phyloP scores from a whole-genome alignment of 2,113 vertebrate genomes.

The Menidia beryllina region DNA sequence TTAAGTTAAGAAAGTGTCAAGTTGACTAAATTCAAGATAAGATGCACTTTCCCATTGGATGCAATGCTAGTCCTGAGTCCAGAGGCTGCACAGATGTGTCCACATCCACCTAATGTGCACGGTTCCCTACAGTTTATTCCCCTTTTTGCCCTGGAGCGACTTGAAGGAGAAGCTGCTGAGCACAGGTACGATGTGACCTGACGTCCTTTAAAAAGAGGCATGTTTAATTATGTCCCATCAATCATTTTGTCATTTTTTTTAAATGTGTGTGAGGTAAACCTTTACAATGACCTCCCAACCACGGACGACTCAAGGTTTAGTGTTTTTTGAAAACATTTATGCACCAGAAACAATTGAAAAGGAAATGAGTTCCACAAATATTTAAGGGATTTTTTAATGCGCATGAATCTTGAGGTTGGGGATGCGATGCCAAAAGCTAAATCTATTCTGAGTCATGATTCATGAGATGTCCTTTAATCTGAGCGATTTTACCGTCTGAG shows the following conservation, averaged over 20 bases:
- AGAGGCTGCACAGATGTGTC: neutral
- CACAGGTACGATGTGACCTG: slow-evolving; percentile 26
- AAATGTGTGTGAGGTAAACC: neutral
- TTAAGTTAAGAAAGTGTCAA: too few species aligned
- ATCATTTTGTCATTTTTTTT: slow-evolving; percentile 43
- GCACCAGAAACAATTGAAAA: neutral
- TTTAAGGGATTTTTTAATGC: neutral
- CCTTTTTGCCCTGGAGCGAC: slow-evolving; percentile 5
- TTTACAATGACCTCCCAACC: neutral
- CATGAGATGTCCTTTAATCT: too few species aligned
- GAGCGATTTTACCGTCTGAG: too few species aligned
- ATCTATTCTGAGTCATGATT: neutral
- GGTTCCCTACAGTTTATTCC: neutral
- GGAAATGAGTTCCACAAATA: neutral
- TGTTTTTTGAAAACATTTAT: too few species aligned
- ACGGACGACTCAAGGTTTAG: too few species aligned
- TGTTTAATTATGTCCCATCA: slow-evolving; percentile 46
- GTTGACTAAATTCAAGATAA: too few species aligned
- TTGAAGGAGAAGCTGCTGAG: slow-evolving; percentile 12
- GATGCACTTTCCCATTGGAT: too few species aligned
- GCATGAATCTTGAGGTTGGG: neutral
- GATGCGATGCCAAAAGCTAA: neutral
- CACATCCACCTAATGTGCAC: slow-evolving; percentile 1
- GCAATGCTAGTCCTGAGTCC: neutral
- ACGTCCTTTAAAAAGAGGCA: slow-evolving; percentile 38